phyloP scores from a whole-genome alignment of 2,113 vertebrate species.

The Smithornis capensis region DNA sequence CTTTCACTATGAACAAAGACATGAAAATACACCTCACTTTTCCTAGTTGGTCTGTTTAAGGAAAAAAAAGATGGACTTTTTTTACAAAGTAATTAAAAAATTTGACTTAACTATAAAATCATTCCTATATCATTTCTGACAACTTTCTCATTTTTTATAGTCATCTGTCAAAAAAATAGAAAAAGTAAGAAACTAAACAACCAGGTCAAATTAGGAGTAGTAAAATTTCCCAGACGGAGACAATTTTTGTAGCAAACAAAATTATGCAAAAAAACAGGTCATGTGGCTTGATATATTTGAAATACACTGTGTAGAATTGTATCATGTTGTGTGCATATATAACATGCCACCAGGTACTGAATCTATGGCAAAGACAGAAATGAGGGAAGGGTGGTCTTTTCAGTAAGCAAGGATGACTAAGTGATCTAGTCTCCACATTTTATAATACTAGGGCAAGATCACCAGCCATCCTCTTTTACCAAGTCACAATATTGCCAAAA shows the following conservation, averaged over 20 bases:
- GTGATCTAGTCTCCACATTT: not conserved
- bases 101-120: not conserved
- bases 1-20: not conserved
- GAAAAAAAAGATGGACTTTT: not conserved
- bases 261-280: not conserved
- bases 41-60: not conserved
- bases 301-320: not conserved
- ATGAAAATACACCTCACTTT: not conserved
- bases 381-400: not conserved
- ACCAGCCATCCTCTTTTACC: not conserved
- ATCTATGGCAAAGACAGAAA: not conserved
- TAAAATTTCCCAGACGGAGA: not conserved
- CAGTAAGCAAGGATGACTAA: not conserved
- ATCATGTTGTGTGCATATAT: accelerated
- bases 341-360: not conserved
- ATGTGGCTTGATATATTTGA: not conserved
- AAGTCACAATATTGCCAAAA: not conserved
- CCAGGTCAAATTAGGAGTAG: not conserved
- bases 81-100: not conserved
- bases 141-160: not conserved
- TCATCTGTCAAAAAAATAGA: not conserved
- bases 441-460: not conserved
- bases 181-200: not conserved
- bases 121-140: not conserved
- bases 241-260: not conserved